Conservation (phyloP, 2,113 vertebrate genomes). For the Ictalurus furcatus region DNA sequence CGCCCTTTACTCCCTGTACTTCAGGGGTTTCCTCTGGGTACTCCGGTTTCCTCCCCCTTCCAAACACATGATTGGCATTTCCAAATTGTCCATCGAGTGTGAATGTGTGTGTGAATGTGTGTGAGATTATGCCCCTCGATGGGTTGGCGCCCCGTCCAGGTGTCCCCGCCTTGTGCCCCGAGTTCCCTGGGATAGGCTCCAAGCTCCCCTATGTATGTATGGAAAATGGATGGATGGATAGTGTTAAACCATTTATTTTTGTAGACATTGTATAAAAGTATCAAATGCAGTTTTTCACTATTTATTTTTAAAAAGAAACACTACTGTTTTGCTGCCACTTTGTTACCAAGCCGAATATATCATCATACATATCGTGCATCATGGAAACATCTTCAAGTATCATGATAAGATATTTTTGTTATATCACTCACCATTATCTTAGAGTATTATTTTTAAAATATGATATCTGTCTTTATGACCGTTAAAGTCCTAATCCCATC, state of each 20-base stretch:
- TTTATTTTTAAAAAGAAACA: not conserved
- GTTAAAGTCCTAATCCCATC: not conserved
- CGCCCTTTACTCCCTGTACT: too few species aligned
- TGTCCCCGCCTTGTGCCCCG: too few species aligned
- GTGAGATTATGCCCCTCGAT: too few species aligned
- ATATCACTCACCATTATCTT: not conserved
- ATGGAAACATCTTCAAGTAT: not conserved
- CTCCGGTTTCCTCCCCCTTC: too few species aligned
- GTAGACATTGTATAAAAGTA: not conserved
- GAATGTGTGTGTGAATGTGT: too few species aligned
- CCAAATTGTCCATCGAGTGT: too few species aligned
- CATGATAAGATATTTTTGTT: not conserved
- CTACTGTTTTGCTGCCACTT: not conserved
- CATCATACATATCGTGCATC: not conserved
- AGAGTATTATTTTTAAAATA: not conserved
- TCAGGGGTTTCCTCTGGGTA: too few species aligned
- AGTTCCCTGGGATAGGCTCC: too few species aligned
- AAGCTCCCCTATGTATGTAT: too few species aligned
- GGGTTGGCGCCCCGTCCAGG: too few species aligned
- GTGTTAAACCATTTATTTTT: not conserved
- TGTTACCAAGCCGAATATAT: not conserved
- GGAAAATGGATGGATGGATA: too few species aligned
- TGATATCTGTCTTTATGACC: constrained; percentile 43
- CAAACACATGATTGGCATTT: too few species aligned
- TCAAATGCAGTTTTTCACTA: not conserved